phyloP scores from a whole-genome alignment of 2,888 invertebrate species.

The Deroplatys truncata region DNA sequence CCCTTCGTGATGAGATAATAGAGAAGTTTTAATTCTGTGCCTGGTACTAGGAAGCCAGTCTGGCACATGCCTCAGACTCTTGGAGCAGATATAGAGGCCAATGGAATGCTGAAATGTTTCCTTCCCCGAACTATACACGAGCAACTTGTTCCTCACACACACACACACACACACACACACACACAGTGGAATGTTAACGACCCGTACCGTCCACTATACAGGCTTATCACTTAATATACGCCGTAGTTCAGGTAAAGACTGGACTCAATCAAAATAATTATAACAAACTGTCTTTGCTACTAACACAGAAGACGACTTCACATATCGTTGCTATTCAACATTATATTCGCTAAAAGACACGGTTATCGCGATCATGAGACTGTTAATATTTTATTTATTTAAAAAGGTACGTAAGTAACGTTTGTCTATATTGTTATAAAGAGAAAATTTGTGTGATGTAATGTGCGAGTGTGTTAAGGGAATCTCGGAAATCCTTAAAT shows the following conservation, averaged over 20 bases:
- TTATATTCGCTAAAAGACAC: too few relatives aligned
- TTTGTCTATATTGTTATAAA: too few relatives aligned
- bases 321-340: too few relatives aligned
- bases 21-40: neutral
- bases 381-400: too few relatives aligned
- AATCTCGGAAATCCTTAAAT: too few relatives aligned
- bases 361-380: too few relatives aligned
- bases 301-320: too few relatives aligned
- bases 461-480: too few relatives aligned
- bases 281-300: neutral
- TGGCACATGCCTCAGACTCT: neutral
- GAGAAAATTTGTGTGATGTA: too few relatives aligned
- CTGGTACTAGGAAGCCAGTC: too few relatives aligned
- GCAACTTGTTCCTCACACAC: neutral
- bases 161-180: too few relatives aligned
- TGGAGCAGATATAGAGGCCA: neutral
- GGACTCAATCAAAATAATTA: neutral
- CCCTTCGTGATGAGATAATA: neutral
- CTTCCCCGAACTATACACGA: neutral
- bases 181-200: neutral
- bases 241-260: neutral
- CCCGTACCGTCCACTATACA: neutral
- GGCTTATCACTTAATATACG: neutral
- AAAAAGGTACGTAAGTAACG: too few relatives aligned
- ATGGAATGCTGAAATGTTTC: neutral